Evolutionary conservation across 2,888 invertebrate genomes (phyloP).

Genomic region (Slavum lentiscoides): DNA sequence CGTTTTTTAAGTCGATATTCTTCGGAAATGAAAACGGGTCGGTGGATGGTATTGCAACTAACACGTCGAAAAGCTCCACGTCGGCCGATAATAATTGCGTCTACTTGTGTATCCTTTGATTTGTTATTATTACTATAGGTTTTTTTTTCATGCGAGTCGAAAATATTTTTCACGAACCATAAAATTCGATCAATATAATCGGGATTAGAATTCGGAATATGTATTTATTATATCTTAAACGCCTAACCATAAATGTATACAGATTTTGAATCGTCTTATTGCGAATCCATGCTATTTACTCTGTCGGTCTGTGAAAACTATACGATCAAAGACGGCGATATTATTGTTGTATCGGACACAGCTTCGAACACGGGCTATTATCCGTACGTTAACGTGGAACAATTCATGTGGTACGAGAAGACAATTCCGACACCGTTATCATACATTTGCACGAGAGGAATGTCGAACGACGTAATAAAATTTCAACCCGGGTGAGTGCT

Average conservation of each 20-base stretch:
- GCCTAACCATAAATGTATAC: no score
- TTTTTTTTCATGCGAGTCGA: not conserved
- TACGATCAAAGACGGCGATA: not conserved
- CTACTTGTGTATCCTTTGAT: conserved; percentile 46
- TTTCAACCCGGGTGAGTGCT: conserved; percentile 24
- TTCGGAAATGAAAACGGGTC: not conserved
- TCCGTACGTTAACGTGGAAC: conserved; percentile 23
- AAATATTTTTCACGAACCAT: no score
- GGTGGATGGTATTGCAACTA: no score
- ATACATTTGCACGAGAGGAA: conserved; percentile 12
- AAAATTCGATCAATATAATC: no score
- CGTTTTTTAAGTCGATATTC: not conserved
- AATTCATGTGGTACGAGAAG: conserved; percentile 23
- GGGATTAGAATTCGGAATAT: no score
- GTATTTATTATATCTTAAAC: no score
- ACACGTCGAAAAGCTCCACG: not conserved
- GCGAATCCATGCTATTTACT: conserved; percentile 34
- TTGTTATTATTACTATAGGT: not conserved
- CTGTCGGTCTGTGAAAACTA: conserved; percentile 23
- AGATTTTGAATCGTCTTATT: conserved; percentile 40
- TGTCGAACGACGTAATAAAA: conserved; percentile 25
- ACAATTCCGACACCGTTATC: not conserved
- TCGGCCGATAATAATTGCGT: not conserved
- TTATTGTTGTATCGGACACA: not conserved
- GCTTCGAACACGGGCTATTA: not conserved